These are phyloP conservation scores for Lycodopsis pacificus DNA, from an alignment of 2,797 vertebrate genomes.

Conservation along the genomic window DNA sequence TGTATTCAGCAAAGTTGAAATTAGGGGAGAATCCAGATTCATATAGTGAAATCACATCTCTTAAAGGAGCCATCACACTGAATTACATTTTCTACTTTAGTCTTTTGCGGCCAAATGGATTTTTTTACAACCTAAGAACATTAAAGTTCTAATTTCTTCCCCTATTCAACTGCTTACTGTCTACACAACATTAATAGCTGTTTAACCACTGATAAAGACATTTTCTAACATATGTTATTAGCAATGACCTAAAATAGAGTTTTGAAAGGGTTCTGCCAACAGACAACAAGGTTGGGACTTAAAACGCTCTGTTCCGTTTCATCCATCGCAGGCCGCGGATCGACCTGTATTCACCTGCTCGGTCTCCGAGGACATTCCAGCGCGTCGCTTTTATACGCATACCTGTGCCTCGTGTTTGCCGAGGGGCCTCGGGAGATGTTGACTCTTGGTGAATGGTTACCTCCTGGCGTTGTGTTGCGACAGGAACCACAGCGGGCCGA, in stretches of 20 bases:
- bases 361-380: slow-evolving; percentile 51
- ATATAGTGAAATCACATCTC: no score
- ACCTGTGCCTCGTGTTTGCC: slow-evolving; percentile 61
- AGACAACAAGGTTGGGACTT: background rate
- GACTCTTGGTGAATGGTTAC: slow-evolving; percentile 79
- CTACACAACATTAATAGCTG: background rate
- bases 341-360: slow-evolving; percentile 26
- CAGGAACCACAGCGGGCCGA: slow-evolving; percentile 37
- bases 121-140: background rate
- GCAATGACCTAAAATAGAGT: background rate
- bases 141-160: background rate
- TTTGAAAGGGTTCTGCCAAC: background rate
- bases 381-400: slow-evolving; percentile 28
- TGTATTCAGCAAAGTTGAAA: no score
- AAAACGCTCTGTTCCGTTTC: background rate
- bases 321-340: background rate
- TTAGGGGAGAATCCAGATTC: no score
- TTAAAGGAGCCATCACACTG: no score
- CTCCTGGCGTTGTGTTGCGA: slow-evolving; percentile 49
- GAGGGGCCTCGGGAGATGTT: slow-evolving; percentile 52
- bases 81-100: background rate
- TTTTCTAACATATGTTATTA: background rate
- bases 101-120: background rate
- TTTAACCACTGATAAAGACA: background rate
- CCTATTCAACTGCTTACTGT: background rate